These are phyloP conservation scores for Symphodus melops DNA, from an alignment of 2,113 vertebrate species.

Conservation along the genomic window DNA sequence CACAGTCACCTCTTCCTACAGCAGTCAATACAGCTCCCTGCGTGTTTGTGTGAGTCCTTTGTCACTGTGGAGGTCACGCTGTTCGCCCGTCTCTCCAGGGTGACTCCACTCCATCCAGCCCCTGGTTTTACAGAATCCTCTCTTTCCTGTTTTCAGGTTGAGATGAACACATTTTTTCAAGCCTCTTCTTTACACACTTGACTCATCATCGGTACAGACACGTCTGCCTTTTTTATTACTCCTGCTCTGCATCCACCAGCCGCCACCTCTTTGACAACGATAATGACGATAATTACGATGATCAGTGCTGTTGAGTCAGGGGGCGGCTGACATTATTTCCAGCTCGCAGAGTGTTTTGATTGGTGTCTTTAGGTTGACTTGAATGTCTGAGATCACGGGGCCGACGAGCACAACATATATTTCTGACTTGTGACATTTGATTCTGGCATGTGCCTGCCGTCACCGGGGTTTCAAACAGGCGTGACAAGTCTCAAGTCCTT, in stretches of 20 bases:
- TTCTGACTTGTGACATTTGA: slow-evolving; percentile 28
- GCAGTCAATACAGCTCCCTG: slow-evolving; percentile 47
- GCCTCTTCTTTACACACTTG: slow-evolving; percentile 24
- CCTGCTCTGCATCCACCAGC: background rate
- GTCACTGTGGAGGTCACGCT: slow-evolving; percentile 51
- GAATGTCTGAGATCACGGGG: slow-evolving; percentile 35
- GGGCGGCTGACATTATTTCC: slow-evolving; percentile 50
- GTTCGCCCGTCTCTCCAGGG: slow-evolving; percentile 46
- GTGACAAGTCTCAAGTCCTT: background rate
- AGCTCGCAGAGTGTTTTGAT: slow-evolving; percentile 22
- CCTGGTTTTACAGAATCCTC: slow-evolving; percentile 68
- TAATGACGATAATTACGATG: slow-evolving; percentile 42
- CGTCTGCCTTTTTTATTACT: slow-evolving; percentile 1
- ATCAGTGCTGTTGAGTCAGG: slow-evolving; percentile 49
- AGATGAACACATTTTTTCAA: slow-evolving; percentile 20
- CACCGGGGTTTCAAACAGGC: background rate
- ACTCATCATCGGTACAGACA: background rate
- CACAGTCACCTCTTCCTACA: slow-evolving; percentile 33
- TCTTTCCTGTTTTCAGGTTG: slow-evolving; percentile 73
- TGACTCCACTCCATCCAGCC: slow-evolving; percentile 42
- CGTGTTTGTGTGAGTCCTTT: slow-evolving; percentile 67
- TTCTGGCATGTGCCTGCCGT: slow-evolving; percentile 7
- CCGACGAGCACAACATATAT: slow-evolving; percentile 18
- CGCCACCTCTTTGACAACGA: slow-evolving; percentile 5
- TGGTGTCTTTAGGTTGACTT: slow-evolving; percentile 19